Percentiles rank a stretch among this genome's conserved stretches.
phyloP scores from a whole-genome alignment of 2,888 invertebrate genomes.

The Orchesella flavescens region DNA sequence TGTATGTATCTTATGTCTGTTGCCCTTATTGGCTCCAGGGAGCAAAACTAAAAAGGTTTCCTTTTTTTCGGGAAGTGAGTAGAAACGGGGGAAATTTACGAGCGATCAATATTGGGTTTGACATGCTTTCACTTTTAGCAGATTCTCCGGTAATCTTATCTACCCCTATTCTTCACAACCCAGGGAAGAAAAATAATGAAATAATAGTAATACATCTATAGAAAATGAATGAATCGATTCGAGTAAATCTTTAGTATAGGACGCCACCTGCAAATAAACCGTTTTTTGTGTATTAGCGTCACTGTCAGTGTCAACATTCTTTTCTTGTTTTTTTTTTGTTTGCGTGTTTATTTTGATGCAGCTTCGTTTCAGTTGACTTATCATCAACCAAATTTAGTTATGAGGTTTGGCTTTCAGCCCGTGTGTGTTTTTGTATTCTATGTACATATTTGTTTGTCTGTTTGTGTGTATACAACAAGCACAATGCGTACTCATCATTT shows the following conservation, averaged over 20 bases:
- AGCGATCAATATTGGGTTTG: constrained; percentile 50
- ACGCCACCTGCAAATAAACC: not conserved
- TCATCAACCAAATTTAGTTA: too few species aligned
- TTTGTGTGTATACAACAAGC: too few species aligned
- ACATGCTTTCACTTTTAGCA: constrained; percentile 50
- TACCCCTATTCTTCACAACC: constrained; percentile 1
- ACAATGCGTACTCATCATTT: too few species aligned
- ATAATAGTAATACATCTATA: not conserved
- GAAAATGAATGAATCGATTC: constrained; percentile 6
- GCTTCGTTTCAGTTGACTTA: not conserved
- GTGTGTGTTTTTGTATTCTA: too few species aligned
- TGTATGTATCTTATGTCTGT: too few species aligned
- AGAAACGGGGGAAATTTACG: constrained; percentile 24
- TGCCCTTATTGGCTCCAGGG: not conserved
- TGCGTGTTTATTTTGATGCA: constrained; percentile 10
- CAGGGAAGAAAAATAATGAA: not conserved
- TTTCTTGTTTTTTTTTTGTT: constrained; percentile 5
- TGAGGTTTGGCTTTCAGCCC: too few species aligned
- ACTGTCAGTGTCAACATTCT: constrained; percentile 38
- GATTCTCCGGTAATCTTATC: constrained; percentile 46
- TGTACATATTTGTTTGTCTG: too few species aligned
- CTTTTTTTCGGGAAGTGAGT: not conserved
- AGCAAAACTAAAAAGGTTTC: constrained; percentile 3
- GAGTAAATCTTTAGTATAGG: not conserved
- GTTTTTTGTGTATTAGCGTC: constrained; percentile 3